A percentile compares a stretch with the other conserved stretches of the same genome.
Conservation (phyloP, 2,888 invertebrate genomes). For the Endomychus coccineus region DNA sequence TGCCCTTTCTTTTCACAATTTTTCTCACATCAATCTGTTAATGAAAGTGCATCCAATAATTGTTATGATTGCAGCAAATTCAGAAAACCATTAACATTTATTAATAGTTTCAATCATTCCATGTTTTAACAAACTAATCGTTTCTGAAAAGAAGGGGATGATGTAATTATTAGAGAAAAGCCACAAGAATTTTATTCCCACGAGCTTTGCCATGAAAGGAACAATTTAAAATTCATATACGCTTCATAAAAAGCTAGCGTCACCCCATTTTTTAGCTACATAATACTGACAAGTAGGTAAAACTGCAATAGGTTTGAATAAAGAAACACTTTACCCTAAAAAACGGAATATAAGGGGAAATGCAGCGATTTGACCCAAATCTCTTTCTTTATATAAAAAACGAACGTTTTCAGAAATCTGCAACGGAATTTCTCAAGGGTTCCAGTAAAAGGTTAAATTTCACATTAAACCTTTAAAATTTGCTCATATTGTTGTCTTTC, state of each 20-base stretch:
- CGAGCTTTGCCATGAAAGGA: conserved; percentile 6
- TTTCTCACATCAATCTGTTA: no score
- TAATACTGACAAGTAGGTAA: conserved; percentile 37
- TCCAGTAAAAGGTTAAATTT: conserved; percentile 29
- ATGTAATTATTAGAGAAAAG: no score
- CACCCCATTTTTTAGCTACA: conserved; percentile 31
- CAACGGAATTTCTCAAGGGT: conserved; percentile 40
- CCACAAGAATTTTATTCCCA: conserved; percentile 1
- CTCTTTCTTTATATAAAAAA: conserved; percentile 31
- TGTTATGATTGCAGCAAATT: no score
- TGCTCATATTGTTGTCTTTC: conserved; percentile 14
- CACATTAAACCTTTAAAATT: conserved; percentile 28
- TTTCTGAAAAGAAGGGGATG: no score
- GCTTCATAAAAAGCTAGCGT: conserved; percentile 27
- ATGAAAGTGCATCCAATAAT: no score
- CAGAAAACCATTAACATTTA: no score
- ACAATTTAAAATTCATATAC: conserved; percentile 34
- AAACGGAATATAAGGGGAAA: conserved; percentile 30
- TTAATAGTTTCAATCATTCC: no score
- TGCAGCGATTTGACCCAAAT: conserved; percentile 32
- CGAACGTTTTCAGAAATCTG: conserved; percentile 28
- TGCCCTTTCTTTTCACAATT: no score
- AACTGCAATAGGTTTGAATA: conserved; percentile 33
- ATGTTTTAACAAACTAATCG: no score
- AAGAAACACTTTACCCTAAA: conserved; percentile 37